Evolutionary conservation across 2,888 invertebrate genomes (phyloP), one percentile per base, ranked within the genome.

Genomic region (Rhabditoides inermis): DNA sequence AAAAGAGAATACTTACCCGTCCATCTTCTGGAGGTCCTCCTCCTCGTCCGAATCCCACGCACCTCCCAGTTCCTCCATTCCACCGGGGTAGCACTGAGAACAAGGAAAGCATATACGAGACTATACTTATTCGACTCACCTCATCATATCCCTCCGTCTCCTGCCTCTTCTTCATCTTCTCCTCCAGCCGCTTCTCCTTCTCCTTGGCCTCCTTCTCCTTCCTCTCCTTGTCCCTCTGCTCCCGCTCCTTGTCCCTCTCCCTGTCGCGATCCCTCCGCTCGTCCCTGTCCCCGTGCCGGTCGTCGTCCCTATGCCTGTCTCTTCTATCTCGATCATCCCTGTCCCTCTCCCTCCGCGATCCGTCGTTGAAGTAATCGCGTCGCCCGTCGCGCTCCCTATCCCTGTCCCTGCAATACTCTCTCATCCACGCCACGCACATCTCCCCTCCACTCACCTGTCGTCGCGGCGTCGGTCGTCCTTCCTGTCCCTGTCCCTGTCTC

Each of bases 1-100:
- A n/a, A n/a, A n/a, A n/a, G n/a, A n/a, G n/a, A n/a, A n/a, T 95
- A 95, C 76, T 94, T 94, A 27, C 95, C 95, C 70, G 90, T 99
- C 98, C 98, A 98, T 98, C 81, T 98, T 98, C 2, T 91, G 90
- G 77, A 91, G 95, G 78, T 98, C 98, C 1, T 90, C 79, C 54
- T 99, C 98, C 75, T 72, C 72, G 45, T 72, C 71, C 0, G 61
- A 60, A 45, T 69, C 70, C 52, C 56, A 54, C 7, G 49, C 53
- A 15, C 63, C 61, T 51, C 53, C 61, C 58, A 65, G 54, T 32
- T 65, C 62, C 2, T 53, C 61, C 39, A 67, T 49, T 3, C 67
- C 67, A 30, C 62, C 64, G 15, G 67, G 67, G 53, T 67, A 67
- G 44, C 67, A 67, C 49, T 67, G 23, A 32, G 20, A 42, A 10